phyloP scores from a whole-genome alignment of 1,140 invertebrate species.

The Drosophila equinoxialis region DNA sequence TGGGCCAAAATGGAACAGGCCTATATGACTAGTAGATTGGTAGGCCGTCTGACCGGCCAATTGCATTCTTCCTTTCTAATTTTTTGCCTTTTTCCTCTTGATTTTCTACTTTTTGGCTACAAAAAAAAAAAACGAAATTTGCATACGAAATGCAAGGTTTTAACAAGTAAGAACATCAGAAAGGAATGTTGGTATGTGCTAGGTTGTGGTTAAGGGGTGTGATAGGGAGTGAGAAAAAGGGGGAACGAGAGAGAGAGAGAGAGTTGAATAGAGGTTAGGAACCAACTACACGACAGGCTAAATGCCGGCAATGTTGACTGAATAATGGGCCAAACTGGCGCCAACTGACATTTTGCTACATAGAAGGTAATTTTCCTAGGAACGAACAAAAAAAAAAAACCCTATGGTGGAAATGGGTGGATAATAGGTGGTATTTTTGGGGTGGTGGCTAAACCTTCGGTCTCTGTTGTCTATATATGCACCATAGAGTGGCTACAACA shows the following conservation, averaged over 20 bases:
- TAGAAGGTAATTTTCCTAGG: slow-evolving; percentile 55
- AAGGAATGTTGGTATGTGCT: slow-evolving; percentile 19
- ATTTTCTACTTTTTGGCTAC: slow-evolving; percentile 48
- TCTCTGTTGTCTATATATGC: slow-evolving; percentile 8
- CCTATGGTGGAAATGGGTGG: slow-evolving; percentile 32
- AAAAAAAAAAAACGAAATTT: slow-evolving; percentile 44
- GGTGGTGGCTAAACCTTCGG: slow-evolving; percentile 16
- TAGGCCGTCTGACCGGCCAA: slow-evolving; percentile 1
- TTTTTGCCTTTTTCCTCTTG: background rate
- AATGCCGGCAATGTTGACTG: slow-evolving; percentile 52
- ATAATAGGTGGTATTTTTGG: slow-evolving; percentile 5
- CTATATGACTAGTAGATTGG: background rate
- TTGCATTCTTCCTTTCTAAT: slow-evolving; percentile 17
- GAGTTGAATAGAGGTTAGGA: slow-evolving; percentile 12
- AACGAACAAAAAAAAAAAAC: slow-evolving; percentile 19
- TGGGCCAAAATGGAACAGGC: slow-evolving; percentile 5
- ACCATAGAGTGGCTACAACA: background rate
- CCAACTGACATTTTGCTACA: slow-evolving; percentile 40
- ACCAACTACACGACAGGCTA: slow-evolving; percentile 42
- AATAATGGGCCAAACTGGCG: slow-evolving; percentile 57
- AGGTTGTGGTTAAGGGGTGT: background rate
- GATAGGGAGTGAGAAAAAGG: background rate
- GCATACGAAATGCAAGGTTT: slow-evolving; percentile 62
- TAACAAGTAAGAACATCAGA: slow-evolving; percentile 5
- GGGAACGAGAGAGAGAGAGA: background rate